Evolutionary conservation across 1,140 invertebrate genomes (phyloP).

Genomic region (Melanaphis sacchari): DNA sequence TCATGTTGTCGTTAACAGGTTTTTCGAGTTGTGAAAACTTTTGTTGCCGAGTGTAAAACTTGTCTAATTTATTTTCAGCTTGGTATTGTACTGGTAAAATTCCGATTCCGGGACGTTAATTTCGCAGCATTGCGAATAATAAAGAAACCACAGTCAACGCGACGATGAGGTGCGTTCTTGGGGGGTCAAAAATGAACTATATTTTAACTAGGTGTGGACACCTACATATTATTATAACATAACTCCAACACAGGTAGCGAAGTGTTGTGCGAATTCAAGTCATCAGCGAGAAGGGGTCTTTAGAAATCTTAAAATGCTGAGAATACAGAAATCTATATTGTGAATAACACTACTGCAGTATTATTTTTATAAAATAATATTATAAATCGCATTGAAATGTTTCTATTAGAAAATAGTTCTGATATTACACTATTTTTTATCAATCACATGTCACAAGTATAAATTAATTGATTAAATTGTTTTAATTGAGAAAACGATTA

Average conservation of each 20-base stretch:
- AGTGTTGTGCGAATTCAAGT: neutral
- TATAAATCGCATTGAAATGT: neutral
- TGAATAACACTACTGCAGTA: neutral
- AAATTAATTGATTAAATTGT: neutral
- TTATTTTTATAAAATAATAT: neutral
- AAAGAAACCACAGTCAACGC: constrained; percentile 4
- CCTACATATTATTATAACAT: neutral
- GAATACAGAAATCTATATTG: neutral
- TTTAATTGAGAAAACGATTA: neutral
- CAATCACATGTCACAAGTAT: too few relatives aligned
- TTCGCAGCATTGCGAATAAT: constrained; percentile 33
- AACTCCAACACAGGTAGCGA: neutral
- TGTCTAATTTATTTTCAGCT: constrained; percentile 52
- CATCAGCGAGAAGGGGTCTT: neutral
- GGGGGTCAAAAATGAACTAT: neutral
- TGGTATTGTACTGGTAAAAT: constrained; percentile 33
- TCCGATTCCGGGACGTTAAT: constrained; percentile 48
- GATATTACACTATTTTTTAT: neutral
- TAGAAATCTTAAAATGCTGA: neutral
- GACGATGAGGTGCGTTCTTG: neutral
- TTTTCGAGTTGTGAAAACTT: constrained; percentile 57
- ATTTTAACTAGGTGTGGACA: neutral
- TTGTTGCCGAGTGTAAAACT: constrained; percentile 52
- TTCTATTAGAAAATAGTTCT: neutral
- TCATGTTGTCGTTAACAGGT: constrained; percentile 58